phyloP scores from a whole-genome alignment of 2,888 invertebrate species.

The Pimpla rufipes region DNA sequence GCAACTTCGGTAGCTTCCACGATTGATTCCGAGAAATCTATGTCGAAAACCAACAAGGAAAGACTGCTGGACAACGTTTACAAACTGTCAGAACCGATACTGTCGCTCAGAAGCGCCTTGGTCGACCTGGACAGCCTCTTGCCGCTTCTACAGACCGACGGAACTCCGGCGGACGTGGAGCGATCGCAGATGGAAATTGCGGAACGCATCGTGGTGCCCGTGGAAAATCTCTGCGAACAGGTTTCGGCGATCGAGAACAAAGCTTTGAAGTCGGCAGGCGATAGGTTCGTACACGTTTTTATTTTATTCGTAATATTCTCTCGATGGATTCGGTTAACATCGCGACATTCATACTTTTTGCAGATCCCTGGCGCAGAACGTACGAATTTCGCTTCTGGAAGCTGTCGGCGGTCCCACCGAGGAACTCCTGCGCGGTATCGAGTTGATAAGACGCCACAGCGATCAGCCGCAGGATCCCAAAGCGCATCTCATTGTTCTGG shows the following conservation, averaged over 20 bases:
- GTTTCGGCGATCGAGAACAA: constrained; percentile 79
- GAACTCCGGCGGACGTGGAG: constrained; percentile 69
- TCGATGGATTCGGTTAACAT: background rate
- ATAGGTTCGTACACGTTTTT: constrained; percentile 63
- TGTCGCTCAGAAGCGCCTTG: constrained; percentile 76
- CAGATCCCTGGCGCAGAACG: constrained; percentile 76
- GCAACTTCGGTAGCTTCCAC: constrained; percentile 48
- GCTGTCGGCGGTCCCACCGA: constrained; percentile 82
- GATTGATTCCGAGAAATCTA: constrained; percentile 72
- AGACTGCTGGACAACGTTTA: constrained; percentile 75
- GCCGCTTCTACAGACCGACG: constrained; percentile 67
- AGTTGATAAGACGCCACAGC: constrained; percentile 78
- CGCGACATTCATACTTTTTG: constrained; percentile 1
- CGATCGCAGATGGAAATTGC: constrained; percentile 73
- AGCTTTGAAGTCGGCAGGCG: constrained; percentile 78
- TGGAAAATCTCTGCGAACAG: constrained; percentile 80
- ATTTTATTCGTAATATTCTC: background rate
- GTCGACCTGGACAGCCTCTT: constrained; percentile 74
- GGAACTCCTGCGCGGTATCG: constrained; percentile 81
- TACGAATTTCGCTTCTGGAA: constrained; percentile 81
- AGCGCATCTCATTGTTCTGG: constrained; percentile 81
- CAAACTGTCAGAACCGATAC: constrained; percentile 76
- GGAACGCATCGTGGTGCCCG: constrained; percentile 78
- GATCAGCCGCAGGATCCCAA: constrained; percentile 70
- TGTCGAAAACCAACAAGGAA: constrained; percentile 76